Percentiles rank a stretch among this genome's conserved stretches.
phyloP scores from a whole-genome alignment of 2,113 vertebrate species.

The Rhinogobius similis region DNA sequence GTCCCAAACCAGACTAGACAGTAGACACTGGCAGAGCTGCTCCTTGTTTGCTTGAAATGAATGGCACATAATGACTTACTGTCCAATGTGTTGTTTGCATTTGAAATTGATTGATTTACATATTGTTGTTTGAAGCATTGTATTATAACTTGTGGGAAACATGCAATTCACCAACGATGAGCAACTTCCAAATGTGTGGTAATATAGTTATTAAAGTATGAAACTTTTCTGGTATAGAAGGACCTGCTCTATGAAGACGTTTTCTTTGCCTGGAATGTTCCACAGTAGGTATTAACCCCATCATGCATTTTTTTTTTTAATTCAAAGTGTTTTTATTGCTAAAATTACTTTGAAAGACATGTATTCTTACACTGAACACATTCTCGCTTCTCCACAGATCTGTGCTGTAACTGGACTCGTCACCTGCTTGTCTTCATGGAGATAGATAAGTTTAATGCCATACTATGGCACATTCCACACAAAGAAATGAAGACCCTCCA shows the following conservation, averaged over 20 bases:
- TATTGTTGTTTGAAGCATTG: neutral
- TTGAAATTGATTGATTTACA: neutral
- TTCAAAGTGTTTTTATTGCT: neutral
- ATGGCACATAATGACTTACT: slow-evolving; percentile 1
- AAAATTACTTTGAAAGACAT: too few species aligned
- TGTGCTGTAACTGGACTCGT: too few species aligned
- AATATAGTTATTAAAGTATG: neutral
- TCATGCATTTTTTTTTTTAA: neutral
- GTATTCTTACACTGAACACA: too few species aligned
- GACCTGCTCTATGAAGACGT: too few species aligned
- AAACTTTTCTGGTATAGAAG: neutral
- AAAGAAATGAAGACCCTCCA: too few species aligned
- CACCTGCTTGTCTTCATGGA: too few species aligned
- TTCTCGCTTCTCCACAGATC: too few species aligned
- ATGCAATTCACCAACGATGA: neutral
- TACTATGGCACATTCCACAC: too few species aligned
- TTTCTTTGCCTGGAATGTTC: too few species aligned
- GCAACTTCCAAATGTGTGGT: neutral
- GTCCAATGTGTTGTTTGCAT: neutral
- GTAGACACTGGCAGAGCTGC: neutral
- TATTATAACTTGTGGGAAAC: neutral
- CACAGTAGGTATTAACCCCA: too few species aligned
- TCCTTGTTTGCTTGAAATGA: neutral
- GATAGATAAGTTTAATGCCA: too few species aligned
- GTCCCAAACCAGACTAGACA: neutral